These are phyloP conservation scores for Tryphoninae sp. DNA, from an alignment of 2,888 invertebrate genomes.

Conservation along the genomic window DNA sequence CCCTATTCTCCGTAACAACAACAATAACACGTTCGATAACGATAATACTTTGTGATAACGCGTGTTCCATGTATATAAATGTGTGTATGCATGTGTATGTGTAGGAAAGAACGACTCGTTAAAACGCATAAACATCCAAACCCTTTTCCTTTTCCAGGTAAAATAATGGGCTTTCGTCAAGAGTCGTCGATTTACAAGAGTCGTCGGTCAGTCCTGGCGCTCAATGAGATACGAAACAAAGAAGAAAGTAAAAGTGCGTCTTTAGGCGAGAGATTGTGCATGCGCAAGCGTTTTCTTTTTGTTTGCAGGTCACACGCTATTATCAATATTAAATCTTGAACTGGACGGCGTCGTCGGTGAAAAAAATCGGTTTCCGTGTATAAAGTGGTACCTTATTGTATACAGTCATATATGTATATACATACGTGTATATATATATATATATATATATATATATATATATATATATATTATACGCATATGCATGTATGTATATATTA, in stretches of 20 bases:
- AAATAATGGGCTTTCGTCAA: not conserved
- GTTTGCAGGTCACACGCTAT: conserved; percentile 19
- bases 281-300: conserved; percentile 42
- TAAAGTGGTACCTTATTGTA: conserved; percentile 31
- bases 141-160: not conserved
- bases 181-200: conserved; percentile 9
- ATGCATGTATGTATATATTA: not conserved
- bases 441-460: conserved; percentile 23
- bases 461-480: conserved; percentile 12
- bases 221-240: not conserved
- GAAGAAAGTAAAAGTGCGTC: not conserved
- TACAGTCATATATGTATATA: conserved; percentile 20
- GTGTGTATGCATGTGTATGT: conserved; percentile 53
- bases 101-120: conserved; percentile 8
- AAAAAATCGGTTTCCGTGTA: conserved; percentile 39
- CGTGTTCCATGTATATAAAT: conserved; percentile 36
- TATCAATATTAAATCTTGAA: conserved; percentile 49
- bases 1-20: conserved; percentile 67
- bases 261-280: conserved; percentile 37
- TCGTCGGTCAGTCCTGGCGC: conserved; percentile 21
- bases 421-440: no score
- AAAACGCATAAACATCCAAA: not conserved
- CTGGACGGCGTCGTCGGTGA: conserved; percentile 60
- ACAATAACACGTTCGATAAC: conserved; percentile 72
- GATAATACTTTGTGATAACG: conserved; percentile 66